Evolutionary conservation across 2,797 vertebrate genomes (phyloP).

Genomic region (Acrossocheilus wenchowensis): DNA sequence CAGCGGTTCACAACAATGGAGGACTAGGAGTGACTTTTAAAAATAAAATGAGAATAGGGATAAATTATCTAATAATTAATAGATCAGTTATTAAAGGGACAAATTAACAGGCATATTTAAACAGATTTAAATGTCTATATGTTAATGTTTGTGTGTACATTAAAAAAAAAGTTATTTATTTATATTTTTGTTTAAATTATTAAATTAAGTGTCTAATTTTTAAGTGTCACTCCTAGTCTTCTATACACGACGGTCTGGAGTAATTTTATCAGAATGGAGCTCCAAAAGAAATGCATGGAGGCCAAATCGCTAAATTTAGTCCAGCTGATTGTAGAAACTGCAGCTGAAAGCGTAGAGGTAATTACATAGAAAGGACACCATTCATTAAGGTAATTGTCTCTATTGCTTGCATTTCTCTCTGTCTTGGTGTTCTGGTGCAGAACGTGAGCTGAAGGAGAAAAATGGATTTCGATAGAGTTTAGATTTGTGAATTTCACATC

Average conservation of each 20-base stretch:
- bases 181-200: not conserved
- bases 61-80: not conserved
- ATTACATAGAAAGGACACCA: slow-evolving; percentile 27
- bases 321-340: not conserved
- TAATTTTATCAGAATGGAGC: not conserved
- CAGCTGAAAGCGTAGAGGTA: not conserved
- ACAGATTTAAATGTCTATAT: not conserved
- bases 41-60: not conserved
- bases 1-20: not conserved
- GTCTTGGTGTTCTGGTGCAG: slow-evolving; percentile 1
- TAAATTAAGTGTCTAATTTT: not conserved
- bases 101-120: not conserved
- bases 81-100: not conserved
- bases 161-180: not conserved
- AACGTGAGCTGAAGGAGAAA: slow-evolving; percentile 16
- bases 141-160: not conserved
- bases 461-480: slow-evolving; percentile 27
- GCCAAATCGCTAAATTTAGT: not conserved
- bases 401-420: slow-evolving; percentile 11
- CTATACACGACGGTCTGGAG: not conserved
- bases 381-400: slow-evolving; percentile 36
- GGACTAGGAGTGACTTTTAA: not conserved
- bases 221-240: not conserved
- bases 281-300: not conserved
- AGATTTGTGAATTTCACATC: slow-evolving; percentile 34